phyloP scores from a whole-genome alignment of 2,888 invertebrate genomes.

The Caenorhabditis afra region DNA sequence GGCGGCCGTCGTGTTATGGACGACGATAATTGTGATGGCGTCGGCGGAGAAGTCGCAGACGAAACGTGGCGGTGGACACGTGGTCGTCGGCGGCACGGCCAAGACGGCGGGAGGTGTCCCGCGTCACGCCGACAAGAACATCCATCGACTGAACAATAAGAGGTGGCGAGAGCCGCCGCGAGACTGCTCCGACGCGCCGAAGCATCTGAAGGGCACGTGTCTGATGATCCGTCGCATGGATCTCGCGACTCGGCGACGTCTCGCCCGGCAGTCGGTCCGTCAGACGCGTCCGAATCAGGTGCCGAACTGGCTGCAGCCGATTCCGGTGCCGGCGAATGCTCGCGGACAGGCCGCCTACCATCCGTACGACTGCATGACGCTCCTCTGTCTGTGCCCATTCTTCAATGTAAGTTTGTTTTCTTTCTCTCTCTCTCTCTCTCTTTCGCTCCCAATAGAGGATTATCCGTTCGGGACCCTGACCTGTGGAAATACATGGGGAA shows the following conservation, averaged over 20 bases:
- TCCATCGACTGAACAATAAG: conserved; percentile 45
- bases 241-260: conserved; percentile 61
- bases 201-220: conserved; percentile 72
- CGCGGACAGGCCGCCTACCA: conserved; percentile 79
- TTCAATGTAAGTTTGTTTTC: conserved; percentile 75
- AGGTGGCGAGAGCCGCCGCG: conserved; percentile 66
- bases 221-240: conserved; percentile 71
- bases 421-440: no score
- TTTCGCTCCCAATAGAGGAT: no score
- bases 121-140: conserved; percentile 19
- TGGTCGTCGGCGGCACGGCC: conserved; percentile 19
- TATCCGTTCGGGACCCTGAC: no score
- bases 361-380: conserved; percentile 80
- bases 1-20: conserved; percentile 43
- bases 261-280: conserved; percentile 65
- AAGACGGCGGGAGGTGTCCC: neutral
- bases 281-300: conserved; percentile 61
- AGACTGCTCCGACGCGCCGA: conserved; percentile 79
- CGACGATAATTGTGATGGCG: conserved; percentile 30
- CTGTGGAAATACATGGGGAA: no score
- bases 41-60: conserved; percentile 40
- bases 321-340: conserved; percentile 77
- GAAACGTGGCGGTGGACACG: conserved; percentile 21
- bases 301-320: conserved; percentile 78
- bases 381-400: conserved; percentile 79